Evolutionary conservation across 2,888 invertebrate species (phyloP).

Genomic region (Drosophila rellima): DNA sequence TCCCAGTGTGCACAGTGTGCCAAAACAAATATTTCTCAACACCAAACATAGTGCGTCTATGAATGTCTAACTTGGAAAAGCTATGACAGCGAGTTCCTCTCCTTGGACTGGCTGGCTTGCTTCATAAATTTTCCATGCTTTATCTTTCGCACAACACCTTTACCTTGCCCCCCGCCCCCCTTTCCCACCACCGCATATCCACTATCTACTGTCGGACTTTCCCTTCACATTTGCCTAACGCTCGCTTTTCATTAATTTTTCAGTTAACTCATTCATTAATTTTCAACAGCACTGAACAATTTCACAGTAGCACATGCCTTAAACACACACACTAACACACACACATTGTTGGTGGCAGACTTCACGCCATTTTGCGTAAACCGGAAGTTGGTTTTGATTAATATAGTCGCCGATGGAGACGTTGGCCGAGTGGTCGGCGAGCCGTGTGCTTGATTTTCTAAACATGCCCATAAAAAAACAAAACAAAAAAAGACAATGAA

Average conservation of each 20-base stretch:
- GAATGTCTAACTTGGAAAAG: constrained; percentile 68
- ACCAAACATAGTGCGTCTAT: constrained; percentile 67
- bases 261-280: constrained; percentile 83
- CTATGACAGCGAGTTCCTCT: constrained; percentile 52
- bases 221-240: constrained; percentile 21
- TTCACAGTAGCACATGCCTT: constrained; percentile 58
- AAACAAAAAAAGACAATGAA: constrained; percentile 22
- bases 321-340: constrained; percentile 32
- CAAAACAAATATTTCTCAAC: constrained; percentile 78
- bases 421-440: constrained; percentile 53
- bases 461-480: constrained; percentile 62
- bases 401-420: constrained; percentile 79
- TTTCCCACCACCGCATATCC: constrained; percentile 29
- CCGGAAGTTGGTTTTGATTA: constrained; percentile 83
- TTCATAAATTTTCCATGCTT: constrained; percentile 81
- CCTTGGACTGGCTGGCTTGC: constrained; percentile 39
- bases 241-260: constrained; percentile 80
- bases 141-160: constrained; percentile 81
- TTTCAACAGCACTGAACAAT: constrained; percentile 65
- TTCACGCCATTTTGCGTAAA: constrained; percentile 81
- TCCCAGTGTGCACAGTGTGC: constrained; percentile 36
- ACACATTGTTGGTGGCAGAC: constrained; percentile 58
- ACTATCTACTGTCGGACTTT: constrained; percentile 24
- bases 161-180: constrained; percentile 22
- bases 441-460: constrained; percentile 52